Conservation (phyloP, 2,888 invertebrate species). For the Lapara coniferarum region DNA sequence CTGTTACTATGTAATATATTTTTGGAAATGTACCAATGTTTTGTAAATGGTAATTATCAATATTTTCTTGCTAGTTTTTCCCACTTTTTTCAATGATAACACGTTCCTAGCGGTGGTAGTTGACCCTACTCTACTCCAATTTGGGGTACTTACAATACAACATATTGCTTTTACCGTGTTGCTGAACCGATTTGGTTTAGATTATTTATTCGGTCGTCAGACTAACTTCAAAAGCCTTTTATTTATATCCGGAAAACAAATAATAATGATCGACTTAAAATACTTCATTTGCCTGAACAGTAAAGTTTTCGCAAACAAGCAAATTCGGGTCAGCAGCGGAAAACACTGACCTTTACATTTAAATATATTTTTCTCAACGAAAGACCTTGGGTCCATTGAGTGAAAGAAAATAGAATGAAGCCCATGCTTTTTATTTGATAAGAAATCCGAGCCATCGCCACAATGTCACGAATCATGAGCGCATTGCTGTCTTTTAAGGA, state of each 20-base stretch:
- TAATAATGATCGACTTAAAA: background rate
- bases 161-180: too few species aligned
- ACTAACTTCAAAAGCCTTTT: too few species aligned
- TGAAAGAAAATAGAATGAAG: background rate
- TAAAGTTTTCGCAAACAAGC: background rate
- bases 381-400: background rate
- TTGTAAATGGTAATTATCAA: background rate
- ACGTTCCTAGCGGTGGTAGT: too few species aligned
- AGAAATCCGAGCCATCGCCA: too few species aligned
- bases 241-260: background rate
- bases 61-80: too few species aligned
- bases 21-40: background rate
- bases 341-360: background rate
- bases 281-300: background rate
- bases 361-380: background rate
- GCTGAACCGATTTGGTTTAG: too few species aligned
- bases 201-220: too few species aligned
- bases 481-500: too few species aligned
- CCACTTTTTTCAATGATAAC: too few species aligned
- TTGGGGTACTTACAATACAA: too few species aligned
- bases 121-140: too few species aligned
- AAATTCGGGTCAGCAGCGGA: background rate
- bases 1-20: background rate
- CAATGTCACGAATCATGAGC: too few species aligned
- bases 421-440: background rate